A percentile compares a stretch with the other conserved stretches of the same genome.
phyloP scores from a whole-genome alignment of 2,113 vertebrate species.

The Mola mola region DNA sequence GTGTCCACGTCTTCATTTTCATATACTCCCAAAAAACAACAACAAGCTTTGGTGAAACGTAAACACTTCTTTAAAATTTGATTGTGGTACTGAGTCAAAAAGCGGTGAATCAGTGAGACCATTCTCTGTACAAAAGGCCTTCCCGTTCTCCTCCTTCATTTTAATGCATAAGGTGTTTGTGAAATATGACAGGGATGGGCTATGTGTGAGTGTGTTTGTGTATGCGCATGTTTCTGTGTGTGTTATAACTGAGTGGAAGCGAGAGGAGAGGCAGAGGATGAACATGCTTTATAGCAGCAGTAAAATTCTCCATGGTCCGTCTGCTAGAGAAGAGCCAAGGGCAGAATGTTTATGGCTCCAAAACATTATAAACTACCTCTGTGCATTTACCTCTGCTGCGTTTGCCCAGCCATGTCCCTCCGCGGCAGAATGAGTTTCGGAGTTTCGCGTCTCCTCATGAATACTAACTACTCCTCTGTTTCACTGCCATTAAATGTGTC shows the following conservation, averaged over 20 bases:
- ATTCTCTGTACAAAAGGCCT: constrained; percentile 49
- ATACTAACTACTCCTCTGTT: constrained; percentile 75
- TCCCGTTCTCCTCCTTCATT: constrained; percentile 44
- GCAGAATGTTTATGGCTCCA: constrained; percentile 82
- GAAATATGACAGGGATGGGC: constrained; percentile 64
- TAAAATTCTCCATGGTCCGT: constrained; percentile 84
- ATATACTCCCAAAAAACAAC: too few species aligned
- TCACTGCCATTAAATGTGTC: constrained; percentile 74
- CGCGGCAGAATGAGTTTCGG: constrained; percentile 38
- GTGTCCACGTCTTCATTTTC: too few species aligned
- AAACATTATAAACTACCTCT: constrained; percentile 83
- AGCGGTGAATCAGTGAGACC: constrained; percentile 12
- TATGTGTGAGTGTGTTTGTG: constrained; percentile 50
- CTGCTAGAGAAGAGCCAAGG: constrained; percentile 83
- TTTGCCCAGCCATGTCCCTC: constrained; percentile 73
- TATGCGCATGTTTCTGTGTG: constrained; percentile 44
- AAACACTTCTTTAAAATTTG: constrained; percentile 1
- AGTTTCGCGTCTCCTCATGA: constrained; percentile 69
- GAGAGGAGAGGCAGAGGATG: constrained; percentile 71
- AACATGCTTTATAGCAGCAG: constrained; percentile 81
- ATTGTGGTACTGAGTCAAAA: not conserved
- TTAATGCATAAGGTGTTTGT: constrained; percentile 64
- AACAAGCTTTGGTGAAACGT: not conserved
- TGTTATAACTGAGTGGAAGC: constrained; percentile 62
- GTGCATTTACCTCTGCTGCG: constrained; percentile 77